These are phyloP conservation scores for Octomys mimax DNA, from an alignment of 2,797 vertebrate species.

Conservation along the genomic window DNA sequence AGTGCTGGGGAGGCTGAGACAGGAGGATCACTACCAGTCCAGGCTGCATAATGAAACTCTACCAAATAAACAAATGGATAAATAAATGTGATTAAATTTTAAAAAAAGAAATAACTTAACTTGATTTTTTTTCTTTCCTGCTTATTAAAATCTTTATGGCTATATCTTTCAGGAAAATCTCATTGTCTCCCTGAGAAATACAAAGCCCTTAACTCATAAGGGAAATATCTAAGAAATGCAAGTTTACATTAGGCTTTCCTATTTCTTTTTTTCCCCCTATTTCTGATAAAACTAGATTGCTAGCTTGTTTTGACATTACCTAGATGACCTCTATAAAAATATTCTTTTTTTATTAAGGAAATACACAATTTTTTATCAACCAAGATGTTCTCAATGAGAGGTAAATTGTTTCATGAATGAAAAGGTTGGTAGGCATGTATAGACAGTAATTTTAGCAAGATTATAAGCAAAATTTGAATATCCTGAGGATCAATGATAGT, in stretches of 20 bases:
- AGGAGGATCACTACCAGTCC: no score
- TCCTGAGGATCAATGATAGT: background rate
- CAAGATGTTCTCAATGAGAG: background rate
- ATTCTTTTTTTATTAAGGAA: background rate
- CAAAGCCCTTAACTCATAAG: constrained; percentile 25
- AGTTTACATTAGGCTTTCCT: constrained; percentile 51
- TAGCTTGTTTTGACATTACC: background rate
- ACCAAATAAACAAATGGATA: no score
- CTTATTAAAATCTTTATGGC: constrained; percentile 45
- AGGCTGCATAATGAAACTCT: no score
- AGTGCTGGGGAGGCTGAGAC: no score
- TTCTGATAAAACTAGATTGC: background rate
- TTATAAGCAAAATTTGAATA: constrained; percentile 44
- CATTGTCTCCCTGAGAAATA: constrained; percentile 57
- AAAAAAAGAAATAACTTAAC: no score
- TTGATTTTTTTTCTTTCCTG: background rate
- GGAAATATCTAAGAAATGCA: constrained; percentile 28
- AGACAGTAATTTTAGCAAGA: background rate
- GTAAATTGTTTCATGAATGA: constrained; percentile 18
- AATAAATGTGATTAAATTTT: no score
- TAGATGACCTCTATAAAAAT: background rate
- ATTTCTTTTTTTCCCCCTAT: constrained; percentile 2
- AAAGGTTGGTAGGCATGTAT: background rate
- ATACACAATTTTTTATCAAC: background rate
- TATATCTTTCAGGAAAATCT: background rate